Percentiles rank a stretch among this genome's conserved stretches.
Evolutionary conservation across 2,797 vertebrate species (phyloP).

Genomic region (Sebastes miniatus): DNA sequence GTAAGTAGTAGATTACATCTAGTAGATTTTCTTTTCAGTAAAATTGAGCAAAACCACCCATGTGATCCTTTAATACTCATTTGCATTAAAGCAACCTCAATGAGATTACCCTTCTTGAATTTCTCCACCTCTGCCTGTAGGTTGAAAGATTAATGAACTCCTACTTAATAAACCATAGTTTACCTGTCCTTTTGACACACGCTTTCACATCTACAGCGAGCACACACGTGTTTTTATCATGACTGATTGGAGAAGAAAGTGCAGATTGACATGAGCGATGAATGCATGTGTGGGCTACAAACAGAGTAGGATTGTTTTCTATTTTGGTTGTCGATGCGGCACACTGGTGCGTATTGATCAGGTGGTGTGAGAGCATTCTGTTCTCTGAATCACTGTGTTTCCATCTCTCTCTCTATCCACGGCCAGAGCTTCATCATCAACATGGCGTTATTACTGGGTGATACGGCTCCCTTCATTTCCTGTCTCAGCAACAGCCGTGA

Average conservation of each 20-base stretch:
- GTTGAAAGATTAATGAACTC: neutral
- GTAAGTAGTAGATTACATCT: too few species aligned
- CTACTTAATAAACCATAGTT: neutral
- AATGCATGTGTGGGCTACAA: conserved; percentile 54
- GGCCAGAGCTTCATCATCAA: conserved; percentile 60
- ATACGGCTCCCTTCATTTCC: conserved; percentile 77
- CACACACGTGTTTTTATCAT: neutral
- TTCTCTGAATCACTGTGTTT: conserved; percentile 63
- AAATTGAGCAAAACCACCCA: neutral
- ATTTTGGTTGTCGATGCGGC: conserved; percentile 38
- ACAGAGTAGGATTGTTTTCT: conserved; percentile 55
- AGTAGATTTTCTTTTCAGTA: neutral
- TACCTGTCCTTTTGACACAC: neutral
- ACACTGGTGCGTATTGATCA: conserved; percentile 60
- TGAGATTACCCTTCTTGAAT: neutral
- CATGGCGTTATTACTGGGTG: conserved; percentile 66
- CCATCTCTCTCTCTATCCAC: conserved; percentile 46
- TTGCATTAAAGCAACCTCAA: neutral
- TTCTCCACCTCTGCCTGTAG: neutral
- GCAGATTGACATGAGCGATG: conserved; percentile 32
- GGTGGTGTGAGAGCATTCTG: conserved; percentile 40
- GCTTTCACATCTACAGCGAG: neutral
- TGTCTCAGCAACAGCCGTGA: conserved; percentile 48
- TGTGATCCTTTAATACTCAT: neutral
- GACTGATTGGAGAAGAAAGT: conserved; percentile 40